Percentiles rank a stretch among this genome's conserved stretches.
Evolutionary conservation across 2,888 invertebrate species (phyloP).

Genomic region (Agonopterix subpropinquella): DNA sequence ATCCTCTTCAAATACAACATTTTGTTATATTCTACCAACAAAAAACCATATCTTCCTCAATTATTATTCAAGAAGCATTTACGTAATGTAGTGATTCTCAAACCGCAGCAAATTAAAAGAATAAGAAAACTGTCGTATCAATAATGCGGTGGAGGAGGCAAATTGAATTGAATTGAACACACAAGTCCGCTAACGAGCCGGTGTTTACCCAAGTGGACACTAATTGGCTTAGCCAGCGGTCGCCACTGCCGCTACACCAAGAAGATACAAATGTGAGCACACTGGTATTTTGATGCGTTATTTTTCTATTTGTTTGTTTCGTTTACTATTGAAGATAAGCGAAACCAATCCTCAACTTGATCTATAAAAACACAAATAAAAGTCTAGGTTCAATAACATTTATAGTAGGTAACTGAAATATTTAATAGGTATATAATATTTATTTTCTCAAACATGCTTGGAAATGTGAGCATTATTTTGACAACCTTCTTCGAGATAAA

Average conservation of each 20-base stretch:
- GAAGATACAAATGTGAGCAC: slow-evolving; percentile 17
- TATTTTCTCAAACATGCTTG: too few relatives aligned
- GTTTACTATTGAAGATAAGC: too few relatives aligned
- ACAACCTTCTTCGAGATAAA: too few relatives aligned
- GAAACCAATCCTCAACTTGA: too few relatives aligned
- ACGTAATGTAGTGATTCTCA: slow-evolving; percentile 14
- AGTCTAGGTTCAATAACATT: too few relatives aligned
- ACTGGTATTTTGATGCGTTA: too few relatives aligned
- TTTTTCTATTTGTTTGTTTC: too few relatives aligned
- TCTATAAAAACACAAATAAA: too few relatives aligned
- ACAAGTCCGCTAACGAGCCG: slow-evolving; percentile 74
- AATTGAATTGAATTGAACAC: slow-evolving; percentile 74
- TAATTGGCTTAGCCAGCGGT: slow-evolving; percentile 74
- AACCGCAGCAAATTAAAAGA: slow-evolving; percentile 37
- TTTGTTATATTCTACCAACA: neutral
- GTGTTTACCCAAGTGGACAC: slow-evolving; percentile 74
- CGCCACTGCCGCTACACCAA: slow-evolving; percentile 36
- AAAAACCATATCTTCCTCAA: neutral
- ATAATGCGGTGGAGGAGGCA: slow-evolving; percentile 65
- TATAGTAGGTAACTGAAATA: too few relatives aligned
- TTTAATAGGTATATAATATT: too few relatives aligned
- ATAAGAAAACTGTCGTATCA: slow-evolving; percentile 45
- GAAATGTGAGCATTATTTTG: too few relatives aligned
- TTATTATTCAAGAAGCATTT: neutral
- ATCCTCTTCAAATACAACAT: too few relatives aligned